Base-by-base conservation (phyloP, 92 coral and sea anemone genomes). In the Anthopleura xanthogrammica region DNA sequence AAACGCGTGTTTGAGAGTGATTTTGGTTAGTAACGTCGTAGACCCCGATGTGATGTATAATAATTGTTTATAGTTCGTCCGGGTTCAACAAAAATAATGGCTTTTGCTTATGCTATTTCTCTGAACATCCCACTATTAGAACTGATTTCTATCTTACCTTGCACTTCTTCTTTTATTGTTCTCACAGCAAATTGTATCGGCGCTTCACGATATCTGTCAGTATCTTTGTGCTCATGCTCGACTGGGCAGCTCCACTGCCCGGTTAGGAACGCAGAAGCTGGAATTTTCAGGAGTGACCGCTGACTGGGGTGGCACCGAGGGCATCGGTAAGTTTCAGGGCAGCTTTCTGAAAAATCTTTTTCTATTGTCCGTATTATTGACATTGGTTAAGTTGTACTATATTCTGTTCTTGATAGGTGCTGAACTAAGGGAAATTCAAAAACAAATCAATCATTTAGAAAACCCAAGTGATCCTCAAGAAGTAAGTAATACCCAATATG, bases 251-350 rank as follows among this genome's bases (percentile, higher is more conserved):
- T 96, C 98, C 46, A 98, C 96, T 80, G 99, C 99, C 40, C 95
- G 99, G 41, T 89, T 96, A 75, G 99, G 99, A 82, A 95, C 99
- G 62, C 99, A 96, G 90, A 96, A 96, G 80, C 92, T 96, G 46
- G 99, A 96, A 72, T 96, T 96, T 80, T 92, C 99, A 72, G 99
- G 99, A 75, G 99, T 96, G 29, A 96, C 99, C 60, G 99, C 99
- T 80, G 99, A 96, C 88, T 96, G 99, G 99, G 99, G 99, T 80
- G 99, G 99, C 75, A 96, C 99, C 10, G 99, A 96, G 76, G 99
- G 99, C 66, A 96, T 96, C 3, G 99, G 99, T 96, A 80, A 87
- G 95, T 85, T 68, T 36, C 14, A 62, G 3, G 36, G 17, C 4
- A 9, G 40, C 29, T 29, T 62, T 68, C 14, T 16, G 1, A 22